These are phyloP conservation scores for Lytechinus pictus DNA, from an alignment of 35 echinoderm and acorn worm species.

Conservation along the genomic window DNA sequence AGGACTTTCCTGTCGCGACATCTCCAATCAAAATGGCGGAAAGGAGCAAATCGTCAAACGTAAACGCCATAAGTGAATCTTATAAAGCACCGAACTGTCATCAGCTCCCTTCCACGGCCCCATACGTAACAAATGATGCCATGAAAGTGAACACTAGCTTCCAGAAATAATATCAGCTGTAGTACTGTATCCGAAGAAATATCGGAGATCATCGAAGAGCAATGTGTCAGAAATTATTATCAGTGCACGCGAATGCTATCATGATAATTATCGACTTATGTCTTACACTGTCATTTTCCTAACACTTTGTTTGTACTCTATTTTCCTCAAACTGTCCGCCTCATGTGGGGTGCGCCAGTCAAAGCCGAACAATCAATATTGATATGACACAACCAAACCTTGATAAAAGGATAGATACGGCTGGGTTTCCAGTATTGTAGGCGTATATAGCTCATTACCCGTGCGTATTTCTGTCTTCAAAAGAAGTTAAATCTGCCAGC, in stretches of 20 bases:
- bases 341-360: background rate
- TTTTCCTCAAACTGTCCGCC: background rate
- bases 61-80: background rate
- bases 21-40: constrained; percentile 85
- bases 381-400: background rate
- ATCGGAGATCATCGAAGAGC: background rate
- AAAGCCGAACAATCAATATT: constrained; percentile 1
- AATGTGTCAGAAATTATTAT: background rate
- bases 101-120: background rate
- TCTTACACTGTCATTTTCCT: background rate
- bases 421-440: background rate
- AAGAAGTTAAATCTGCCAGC: background rate
- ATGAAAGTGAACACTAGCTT: background rate
- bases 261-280: background rate
- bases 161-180: background rate
- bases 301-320: background rate
- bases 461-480: background rate
- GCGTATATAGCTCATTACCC: too few relatives aligned
- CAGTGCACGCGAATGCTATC: background rate
- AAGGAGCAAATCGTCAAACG: constrained; percentile 53
- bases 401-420: background rate
- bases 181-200: background rate
- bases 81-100: background rate
- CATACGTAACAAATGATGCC: background rate
- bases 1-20: constrained; percentile 72